These are phyloP conservation scores for Mechanitis mazaeus DNA, from an alignment of 2,888 invertebrate species.

Conservation along the genomic window DNA sequence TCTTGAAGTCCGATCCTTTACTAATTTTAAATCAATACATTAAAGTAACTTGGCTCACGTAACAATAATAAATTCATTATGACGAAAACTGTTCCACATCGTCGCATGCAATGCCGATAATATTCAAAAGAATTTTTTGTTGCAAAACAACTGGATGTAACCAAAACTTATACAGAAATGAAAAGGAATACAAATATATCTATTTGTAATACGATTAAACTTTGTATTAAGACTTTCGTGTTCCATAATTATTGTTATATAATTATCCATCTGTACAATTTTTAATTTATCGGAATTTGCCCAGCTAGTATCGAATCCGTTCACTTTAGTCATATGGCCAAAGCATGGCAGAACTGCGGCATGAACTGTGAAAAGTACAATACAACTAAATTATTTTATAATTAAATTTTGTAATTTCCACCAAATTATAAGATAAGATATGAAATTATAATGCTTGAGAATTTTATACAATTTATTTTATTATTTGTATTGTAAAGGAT, in stretches of 20 bases:
- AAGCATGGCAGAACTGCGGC: no score
- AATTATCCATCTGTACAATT: no score
- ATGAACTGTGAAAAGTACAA: background rate
- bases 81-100: constrained; percentile 33
- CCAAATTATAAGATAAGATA: no score
- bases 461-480: no score
- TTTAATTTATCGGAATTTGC: no score
- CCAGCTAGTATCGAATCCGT: no score
- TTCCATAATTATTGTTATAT: no score
- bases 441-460: no score
- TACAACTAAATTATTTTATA: background rate
- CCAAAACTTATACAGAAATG: constrained; percentile 17
- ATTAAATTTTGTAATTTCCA: no score
- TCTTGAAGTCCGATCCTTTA: background rate
- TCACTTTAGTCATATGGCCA: no score
- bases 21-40: constrained; percentile 12
- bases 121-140: constrained; percentile 23
- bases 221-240: no score
- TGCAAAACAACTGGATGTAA: constrained; percentile 24
- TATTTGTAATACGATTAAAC: no score
- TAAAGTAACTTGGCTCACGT: constrained; percentile 24
- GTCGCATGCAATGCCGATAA: constrained; percentile 28
- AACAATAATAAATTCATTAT: constrained; percentile 34
- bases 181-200: constrained; percentile 9
- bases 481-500: background rate